Evolutionary conservation across 2,888 invertebrate genomes (phyloP).

Genomic region (Ormyrus labotus): DNA sequence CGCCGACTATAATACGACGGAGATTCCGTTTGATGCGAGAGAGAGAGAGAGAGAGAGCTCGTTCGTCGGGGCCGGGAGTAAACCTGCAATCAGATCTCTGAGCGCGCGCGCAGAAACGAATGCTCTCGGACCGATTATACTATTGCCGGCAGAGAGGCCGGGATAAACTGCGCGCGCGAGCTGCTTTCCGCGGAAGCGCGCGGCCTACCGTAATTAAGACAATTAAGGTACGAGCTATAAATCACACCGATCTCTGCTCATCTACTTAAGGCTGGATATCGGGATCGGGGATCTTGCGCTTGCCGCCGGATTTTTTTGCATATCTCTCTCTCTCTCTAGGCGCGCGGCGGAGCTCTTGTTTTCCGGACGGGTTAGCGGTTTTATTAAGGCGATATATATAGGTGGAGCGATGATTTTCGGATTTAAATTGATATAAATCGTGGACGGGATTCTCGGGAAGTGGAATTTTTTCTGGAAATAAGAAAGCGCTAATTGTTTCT

Average conservation of each 20-base stretch:
- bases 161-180: neutral
- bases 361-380: too few relatives aligned
- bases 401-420: too few relatives aligned
- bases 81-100: conserved; percentile 6
- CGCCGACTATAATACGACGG: neutral
- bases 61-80: too few relatives aligned
- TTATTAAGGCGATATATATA: too few relatives aligned
- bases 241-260: conserved; percentile 68
- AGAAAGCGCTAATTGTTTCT: too few relatives aligned
- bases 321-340: neutral
- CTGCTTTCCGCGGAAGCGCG: conserved; percentile 68
- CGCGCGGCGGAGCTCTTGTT: too few relatives aligned
- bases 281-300: conserved; percentile 65
- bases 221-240: conserved; percentile 72
- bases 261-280: conserved; percentile 69
- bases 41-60: conserved; percentile 5
- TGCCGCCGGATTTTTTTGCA: too few relatives aligned
- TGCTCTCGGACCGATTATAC: conserved; percentile 41
- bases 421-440: too few relatives aligned
- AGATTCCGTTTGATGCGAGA: conserved; percentile 23
- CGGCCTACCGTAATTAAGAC: conserved; percentile 71
- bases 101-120: neutral
- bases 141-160: conserved; percentile 17
- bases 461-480: too few relatives aligned
- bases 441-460: too few relatives aligned